Percentiles rank a stretch among this genome's conserved stretches.
Conservation (phyloP, 2,797 vertebrate genomes). For the Oreochromis mossambicus region DNA sequence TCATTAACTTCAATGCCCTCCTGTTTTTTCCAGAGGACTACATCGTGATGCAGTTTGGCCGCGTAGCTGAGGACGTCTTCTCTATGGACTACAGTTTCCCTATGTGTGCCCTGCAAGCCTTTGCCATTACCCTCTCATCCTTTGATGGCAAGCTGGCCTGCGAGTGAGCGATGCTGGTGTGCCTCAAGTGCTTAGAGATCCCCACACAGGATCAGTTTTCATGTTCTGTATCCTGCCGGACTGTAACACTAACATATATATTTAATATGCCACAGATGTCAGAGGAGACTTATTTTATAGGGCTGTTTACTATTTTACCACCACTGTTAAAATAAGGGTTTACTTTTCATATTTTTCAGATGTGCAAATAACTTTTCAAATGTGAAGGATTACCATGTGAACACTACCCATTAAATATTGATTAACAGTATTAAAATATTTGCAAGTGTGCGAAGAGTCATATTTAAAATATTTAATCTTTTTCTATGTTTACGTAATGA, state of each 20-base stretch:
- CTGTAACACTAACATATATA: background rate
- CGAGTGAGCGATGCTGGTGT: conserved; percentile 69
- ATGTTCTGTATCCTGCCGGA: conserved; percentile 5
- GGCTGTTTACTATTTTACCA: background rate
- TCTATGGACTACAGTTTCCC: conserved; percentile 90
- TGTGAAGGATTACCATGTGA: background rate
- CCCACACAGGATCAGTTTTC: background rate
- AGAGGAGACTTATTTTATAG: background rate
- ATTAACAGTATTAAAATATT: background rate
- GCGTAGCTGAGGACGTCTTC: conserved; percentile 82
- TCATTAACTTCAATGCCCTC: background rate
- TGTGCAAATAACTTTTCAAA: background rate
- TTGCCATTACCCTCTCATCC: conserved; percentile 86
- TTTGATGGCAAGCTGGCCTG: conserved; percentile 90
- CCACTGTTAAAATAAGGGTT: background rate
- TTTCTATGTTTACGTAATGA: background rate
- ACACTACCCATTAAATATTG: background rate
- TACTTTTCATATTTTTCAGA: background rate
- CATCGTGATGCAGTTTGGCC: conserved; percentile 86
- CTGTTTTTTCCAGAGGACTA: conserved; percentile 68
- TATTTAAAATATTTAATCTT: background rate
- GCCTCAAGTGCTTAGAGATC: conserved; percentile 17
- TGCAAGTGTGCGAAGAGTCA: background rate
- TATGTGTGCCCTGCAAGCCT: conserved; percentile 87
- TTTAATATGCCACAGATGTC: background rate